These are phyloP conservation scores for Stercorarius parasiticus DNA, from an alignment of 2,113 vertebrate genomes.

Conservation along the genomic window DNA sequence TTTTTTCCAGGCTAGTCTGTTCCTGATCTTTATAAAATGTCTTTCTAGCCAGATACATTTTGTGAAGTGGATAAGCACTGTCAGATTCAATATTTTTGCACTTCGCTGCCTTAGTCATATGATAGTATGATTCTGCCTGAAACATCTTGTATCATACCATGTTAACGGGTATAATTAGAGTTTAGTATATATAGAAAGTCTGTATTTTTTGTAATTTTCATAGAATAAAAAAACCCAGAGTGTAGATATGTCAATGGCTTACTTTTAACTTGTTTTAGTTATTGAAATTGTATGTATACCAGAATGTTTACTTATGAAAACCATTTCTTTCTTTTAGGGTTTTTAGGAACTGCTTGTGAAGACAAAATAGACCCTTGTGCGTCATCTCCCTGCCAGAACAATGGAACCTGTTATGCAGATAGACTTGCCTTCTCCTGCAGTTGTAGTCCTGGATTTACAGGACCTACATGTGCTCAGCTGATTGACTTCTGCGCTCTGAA, in stretches of 20 bases:
- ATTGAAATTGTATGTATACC: background rate
- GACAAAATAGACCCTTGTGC: conserved; percentile 89
- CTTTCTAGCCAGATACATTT: background rate
- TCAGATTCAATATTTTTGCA: background rate
- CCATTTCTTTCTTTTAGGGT: conserved; percentile 74
- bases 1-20: background rate
- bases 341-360: conserved; percentile 85
- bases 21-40: background rate
- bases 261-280: background rate
- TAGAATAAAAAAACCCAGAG: background rate
- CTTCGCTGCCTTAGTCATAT: background rate
- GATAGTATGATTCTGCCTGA: background rate
- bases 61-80: background rate
- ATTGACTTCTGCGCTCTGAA: conserved; percentile 97
- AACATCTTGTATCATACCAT: background rate
- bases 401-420: conserved; percentile 86
- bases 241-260: background rate
- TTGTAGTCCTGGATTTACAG: conserved; percentile 91
- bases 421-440: conserved; percentile 82
- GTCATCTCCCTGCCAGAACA: conserved; percentile 91
- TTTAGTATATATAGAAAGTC: background rate
- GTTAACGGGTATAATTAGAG: background rate
- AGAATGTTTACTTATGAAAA: background rate
- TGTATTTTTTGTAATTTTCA: background rate
- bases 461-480: conserved; percentile 87